These are phyloP conservation scores for Phenacoccus solenopsis DNA, from an alignment of 1,140 invertebrate species.

Conservation along the genomic window DNA sequence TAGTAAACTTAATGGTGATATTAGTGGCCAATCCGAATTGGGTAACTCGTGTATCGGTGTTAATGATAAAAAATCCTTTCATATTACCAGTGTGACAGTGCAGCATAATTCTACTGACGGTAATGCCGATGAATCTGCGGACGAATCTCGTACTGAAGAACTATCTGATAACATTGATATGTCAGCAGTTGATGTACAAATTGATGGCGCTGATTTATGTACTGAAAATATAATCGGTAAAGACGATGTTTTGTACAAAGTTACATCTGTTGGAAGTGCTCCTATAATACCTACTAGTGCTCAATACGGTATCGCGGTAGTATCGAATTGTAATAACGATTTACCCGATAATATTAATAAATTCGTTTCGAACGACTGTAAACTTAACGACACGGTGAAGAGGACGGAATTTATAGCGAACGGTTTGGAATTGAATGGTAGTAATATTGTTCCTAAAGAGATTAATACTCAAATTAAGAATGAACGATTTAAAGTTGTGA, in stretches of 20 bases:
- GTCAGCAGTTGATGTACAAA: conserved; percentile 62
- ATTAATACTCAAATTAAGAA: conserved; percentile 54
- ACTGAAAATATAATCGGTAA: conserved; percentile 67
- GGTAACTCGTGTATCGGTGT: background rate
- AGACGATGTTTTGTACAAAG: conserved; percentile 58
- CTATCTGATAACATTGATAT: conserved; percentile 43
- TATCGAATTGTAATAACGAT: conserved; percentile 34
- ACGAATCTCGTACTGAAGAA: conserved; percentile 81
- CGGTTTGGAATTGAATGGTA: background rate
- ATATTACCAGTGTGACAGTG: conserved; percentile 80
- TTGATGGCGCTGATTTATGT: conserved; percentile 71
- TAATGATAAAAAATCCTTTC: conserved; percentile 75
- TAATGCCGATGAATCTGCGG: conserved; percentile 79
- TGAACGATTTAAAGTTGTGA: conserved; percentile 89
- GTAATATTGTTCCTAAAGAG: conserved; percentile 31
- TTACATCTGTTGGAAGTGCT: conserved; percentile 53
- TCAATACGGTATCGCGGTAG: conserved; percentile 67
- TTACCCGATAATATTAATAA: background rate
- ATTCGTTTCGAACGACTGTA: background rate
- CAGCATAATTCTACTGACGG: conserved; percentile 63
- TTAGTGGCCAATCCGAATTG: background rate
- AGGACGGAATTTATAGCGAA: conserved; percentile 4
- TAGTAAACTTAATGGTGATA: background rate
- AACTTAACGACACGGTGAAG: background rate
- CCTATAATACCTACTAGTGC: conserved; percentile 72